Evolutionary conservation across 1,140 invertebrate species (phyloP).

Genomic region (Aporrectodea caliginosa): DNA sequence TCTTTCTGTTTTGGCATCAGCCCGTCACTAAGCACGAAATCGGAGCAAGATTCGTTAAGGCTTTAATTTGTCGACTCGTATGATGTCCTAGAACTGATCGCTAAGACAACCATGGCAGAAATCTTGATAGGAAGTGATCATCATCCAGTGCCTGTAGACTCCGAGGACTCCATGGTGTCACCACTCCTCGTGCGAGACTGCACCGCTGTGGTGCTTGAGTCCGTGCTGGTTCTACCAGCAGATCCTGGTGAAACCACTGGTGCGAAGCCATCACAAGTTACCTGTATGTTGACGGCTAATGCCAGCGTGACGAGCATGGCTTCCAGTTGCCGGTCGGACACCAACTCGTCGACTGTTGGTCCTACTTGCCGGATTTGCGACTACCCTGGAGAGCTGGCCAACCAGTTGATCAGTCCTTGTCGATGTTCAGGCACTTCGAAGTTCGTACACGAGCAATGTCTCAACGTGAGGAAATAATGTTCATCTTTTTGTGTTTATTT

Average conservation of each 20-base stretch:
- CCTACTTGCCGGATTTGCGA: slow-evolving; percentile 60
- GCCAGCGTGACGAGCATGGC: neutral
- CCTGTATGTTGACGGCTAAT: neutral
- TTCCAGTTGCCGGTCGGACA: neutral
- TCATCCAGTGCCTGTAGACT: neutral
- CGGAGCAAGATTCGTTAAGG: too few species aligned
- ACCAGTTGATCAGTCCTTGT: slow-evolving; percentile 60
- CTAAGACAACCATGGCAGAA: too few species aligned
- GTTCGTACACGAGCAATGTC: slow-evolving; percentile 59
- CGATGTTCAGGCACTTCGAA: slow-evolving; percentile 60
- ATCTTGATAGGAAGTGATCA: too few species aligned
- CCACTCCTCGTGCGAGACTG: neutral
- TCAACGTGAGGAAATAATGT: slow-evolving; percentile 60
- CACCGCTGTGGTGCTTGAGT: neutral
- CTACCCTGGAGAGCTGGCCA: slow-evolving; percentile 55
- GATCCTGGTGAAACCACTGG: neutral
- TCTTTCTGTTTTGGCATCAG: too few species aligned
- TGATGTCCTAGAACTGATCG: too few species aligned
- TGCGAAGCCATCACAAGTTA: neutral
- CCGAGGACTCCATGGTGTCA: neutral
- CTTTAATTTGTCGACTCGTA: too few species aligned
- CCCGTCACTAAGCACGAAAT: too few species aligned
- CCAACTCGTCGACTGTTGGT: neutral
- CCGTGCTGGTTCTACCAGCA: neutral
- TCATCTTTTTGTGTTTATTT: too few species aligned